Percentiles rank a stretch among this genome's conserved stretches.
These are phyloP conservation scores for Pleuronectes platessa DNA, from an alignment of 2,113 vertebrate genomes.

Conservation along the genomic window DNA sequence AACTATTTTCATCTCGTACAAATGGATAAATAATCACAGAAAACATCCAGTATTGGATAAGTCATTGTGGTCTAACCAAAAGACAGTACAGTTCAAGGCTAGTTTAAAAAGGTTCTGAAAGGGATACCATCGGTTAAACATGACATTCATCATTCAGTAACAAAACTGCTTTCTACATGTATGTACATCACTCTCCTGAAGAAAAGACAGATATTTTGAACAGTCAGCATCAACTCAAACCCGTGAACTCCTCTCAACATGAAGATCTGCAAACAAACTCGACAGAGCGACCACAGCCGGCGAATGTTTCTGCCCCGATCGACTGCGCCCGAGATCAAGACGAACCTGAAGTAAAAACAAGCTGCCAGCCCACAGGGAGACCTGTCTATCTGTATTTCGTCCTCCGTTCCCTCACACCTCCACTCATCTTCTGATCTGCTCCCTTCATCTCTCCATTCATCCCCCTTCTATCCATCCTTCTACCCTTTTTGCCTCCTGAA, in stretches of 20 bases:
- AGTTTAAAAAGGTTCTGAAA: too few species aligned
- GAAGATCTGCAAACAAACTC: conserved; percentile 27
- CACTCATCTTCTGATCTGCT: conserved; percentile 35
- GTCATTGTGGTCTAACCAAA: too few species aligned
- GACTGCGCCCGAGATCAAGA: conserved; percentile 47
- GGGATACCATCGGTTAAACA: too few species aligned
- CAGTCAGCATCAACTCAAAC: conserved; percentile 10
- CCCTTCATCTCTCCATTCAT: conserved; percentile 33
- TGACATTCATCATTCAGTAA: not conserved
- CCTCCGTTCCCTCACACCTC: conserved; percentile 22
- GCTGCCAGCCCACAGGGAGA: conserved; percentile 40
- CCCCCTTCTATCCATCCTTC: conserved; percentile 1
- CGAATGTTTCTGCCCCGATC: conserved; percentile 13
- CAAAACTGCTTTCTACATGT: not conserved
- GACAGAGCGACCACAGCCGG: conserved; percentile 3
- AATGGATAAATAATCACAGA: too few species aligned
- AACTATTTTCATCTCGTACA: too few species aligned
- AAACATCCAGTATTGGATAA: too few species aligned
- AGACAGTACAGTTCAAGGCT: too few species aligned
- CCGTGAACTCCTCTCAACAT: conserved; percentile 1
- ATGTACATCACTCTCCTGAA: not conserved
- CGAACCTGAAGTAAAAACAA: conserved; percentile 31
- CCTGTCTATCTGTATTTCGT: conserved; percentile 5
- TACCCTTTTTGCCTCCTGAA: conserved; percentile 4
- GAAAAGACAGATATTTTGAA: not conserved